Base-by-base conservation (phyloP, 2,113 vertebrate species). In the Indicator maculatus region DNA sequence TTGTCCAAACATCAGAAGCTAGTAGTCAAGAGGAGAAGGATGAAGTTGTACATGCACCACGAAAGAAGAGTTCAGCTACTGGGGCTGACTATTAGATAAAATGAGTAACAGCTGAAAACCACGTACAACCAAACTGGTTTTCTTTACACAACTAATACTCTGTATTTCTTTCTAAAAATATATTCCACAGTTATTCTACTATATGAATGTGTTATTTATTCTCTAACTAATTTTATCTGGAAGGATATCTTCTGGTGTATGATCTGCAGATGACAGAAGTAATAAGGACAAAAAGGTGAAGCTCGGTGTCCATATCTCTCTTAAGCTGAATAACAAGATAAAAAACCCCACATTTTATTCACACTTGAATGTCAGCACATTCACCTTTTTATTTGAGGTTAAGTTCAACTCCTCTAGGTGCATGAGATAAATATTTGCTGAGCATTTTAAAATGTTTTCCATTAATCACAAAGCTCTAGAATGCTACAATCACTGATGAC, bases 11-110 rank as follows among this genome's bases (percentile, higher is more conserved):
- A 52, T 50, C 16, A n/a, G 18, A 66, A 24, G 65, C 11, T 4
- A 19, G 12, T 20, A 24, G 13, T 80, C 30, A 66, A 69, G 39
- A 88, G 28, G 6, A 53, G 6, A 1, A 41, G 27, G 47, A n/a
- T 17, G 15, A 90, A 79, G 6, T 4, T 24, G 7, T n/a, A 11
- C 0, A 0, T 56, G 17, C 5, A 41, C 58, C 3, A 53, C 0
- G 1, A 90, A 83, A 77, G 5, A 73, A 47, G 65, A 56, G 64
- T 47, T 77, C 39, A 69, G 4, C 16, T 47, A 1, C 44, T 47
- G 47, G 2, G 23, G 7, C 6, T 7, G 2, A 82, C 24, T 61
- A 12, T 38, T 61, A 50, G 20, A 44, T n/a, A 77, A 86, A 84
- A 64, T 24, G 20, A 67, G 8, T 72, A 91, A 78, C 6, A 88